Evolutionary conservation across 1,140 invertebrate species (phyloP).

Genomic region (Bombus picipes): DNA sequence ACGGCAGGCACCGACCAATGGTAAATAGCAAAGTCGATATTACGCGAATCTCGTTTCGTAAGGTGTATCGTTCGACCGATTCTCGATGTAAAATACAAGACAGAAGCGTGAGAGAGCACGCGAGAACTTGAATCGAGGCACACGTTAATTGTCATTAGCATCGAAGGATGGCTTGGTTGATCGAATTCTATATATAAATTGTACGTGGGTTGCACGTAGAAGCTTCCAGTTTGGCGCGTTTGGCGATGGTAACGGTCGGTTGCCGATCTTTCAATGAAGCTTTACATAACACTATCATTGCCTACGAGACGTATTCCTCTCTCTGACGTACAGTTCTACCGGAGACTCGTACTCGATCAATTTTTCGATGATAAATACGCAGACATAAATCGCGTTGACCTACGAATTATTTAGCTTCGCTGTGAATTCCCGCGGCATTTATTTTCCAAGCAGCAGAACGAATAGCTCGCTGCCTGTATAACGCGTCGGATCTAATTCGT

Average conservation of each 20-base stretch:
- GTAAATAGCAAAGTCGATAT: too few species aligned
- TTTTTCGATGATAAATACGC: constrained; percentile 3
- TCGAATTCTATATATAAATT: constrained; percentile 35
- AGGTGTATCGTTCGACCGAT: too few species aligned
- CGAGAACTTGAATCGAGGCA: background rate
- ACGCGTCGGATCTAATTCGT: constrained; percentile 31
- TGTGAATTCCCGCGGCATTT: constrained; percentile 4
- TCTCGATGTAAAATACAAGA: too few species aligned
- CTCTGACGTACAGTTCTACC: background rate
- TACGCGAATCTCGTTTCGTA: too few species aligned
- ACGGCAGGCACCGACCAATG: accelerated
- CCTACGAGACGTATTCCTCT: background rate
- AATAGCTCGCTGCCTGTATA: background rate
- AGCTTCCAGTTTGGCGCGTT: background rate
- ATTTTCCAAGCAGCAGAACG: constrained; percentile 16
- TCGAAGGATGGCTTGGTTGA: constrained; percentile 22
- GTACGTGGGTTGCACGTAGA: constrained; percentile 54
- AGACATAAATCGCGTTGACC: background rate
- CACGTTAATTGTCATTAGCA: background rate
- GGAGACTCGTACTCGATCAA: background rate
- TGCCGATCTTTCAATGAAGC: background rate
- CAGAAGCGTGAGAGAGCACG: background rate
- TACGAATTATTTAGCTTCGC: constrained; percentile 34
- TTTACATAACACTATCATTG: background rate
- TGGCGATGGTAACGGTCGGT: constrained; percentile 9